phyloP scores from a whole-genome alignment of 2,797 vertebrate genomes.

The Eospalax fontanierii region DNA sequence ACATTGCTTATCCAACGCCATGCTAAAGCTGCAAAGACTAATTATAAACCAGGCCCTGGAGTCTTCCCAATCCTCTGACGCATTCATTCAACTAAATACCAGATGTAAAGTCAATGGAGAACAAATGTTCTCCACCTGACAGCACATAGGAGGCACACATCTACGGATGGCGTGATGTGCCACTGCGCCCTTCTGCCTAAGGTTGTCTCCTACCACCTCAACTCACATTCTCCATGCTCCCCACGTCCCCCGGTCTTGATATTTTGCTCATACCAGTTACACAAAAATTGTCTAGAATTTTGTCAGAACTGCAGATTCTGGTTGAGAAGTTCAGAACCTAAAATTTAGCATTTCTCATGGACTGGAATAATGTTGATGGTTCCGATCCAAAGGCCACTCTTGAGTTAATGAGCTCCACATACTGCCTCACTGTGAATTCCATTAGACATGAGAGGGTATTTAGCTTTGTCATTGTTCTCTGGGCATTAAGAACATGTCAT shows the following conservation, averaged over 20 bases:
- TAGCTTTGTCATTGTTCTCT: neutral
- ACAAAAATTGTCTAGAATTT: neutral
- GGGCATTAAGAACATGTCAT: neutral
- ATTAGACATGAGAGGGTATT: neutral
- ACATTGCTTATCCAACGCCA: neutral
- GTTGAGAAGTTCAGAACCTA: neutral
- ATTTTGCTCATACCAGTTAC: neutral
- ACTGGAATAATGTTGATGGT: neutral
- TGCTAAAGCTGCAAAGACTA: neutral
- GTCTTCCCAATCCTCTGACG: neutral
- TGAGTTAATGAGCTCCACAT: neutral
- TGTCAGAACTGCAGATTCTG: conserved; percentile 22
- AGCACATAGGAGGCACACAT: neutral
- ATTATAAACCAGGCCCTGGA: neutral
- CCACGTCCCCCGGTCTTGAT: neutral
- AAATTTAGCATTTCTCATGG: neutral
- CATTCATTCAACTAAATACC: neutral
- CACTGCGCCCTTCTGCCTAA: too few relatives aligned
- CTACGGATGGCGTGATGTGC: too few relatives aligned
- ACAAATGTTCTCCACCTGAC: neutral
- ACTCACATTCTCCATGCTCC: neutral
- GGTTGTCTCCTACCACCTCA: neutral
- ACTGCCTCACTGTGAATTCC: neutral
- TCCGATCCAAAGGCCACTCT: neutral
- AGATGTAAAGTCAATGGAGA: neutral